Evolutionary conservation across 2,888 invertebrate species (phyloP), one percentile per base, ranked within the genome.

Genomic region (Ashinkailepas kermadecensis): DNA sequence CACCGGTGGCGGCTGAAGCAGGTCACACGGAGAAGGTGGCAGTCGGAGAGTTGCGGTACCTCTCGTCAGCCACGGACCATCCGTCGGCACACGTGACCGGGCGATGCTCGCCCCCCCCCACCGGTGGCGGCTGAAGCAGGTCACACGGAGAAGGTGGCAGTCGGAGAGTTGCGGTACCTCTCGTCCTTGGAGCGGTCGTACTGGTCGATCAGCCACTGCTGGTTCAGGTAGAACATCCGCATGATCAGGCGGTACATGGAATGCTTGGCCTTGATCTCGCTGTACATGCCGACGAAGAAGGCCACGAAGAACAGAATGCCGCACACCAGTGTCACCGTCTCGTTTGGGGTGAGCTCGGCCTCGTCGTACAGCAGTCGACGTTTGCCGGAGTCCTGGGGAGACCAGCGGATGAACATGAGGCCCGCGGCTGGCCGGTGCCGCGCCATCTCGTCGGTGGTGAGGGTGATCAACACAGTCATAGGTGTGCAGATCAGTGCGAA

Each of bases 201-300:
- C 65, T 84, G 82, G 18, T 83, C 83, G 65, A 84, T 84, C 78
- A 88, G 87, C 88, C 88, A 89, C 82, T 88, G 88, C 82, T 89
- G 89, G 84, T 89, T 89, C 81, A 86, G 83, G 81, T 86, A 85
- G 25, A 87, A 83, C 82, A 87, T 89, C 82, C 87, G 88, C 82
- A 87, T 85, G 83, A 88, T 86, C 78, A 89, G 86, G 83, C 88
- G 87, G 84, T 89, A 89, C 39, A 89, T 85, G 1, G 89, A 89
- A 84, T 88, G 87, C 57, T 87, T 86, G 10, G 89, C 89, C 85
- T 89, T 90, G 70, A 90, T 89, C 86, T 90, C 89, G 25, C 89
- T 89, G 83, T 90, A 89, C 87, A 90, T 89, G 80, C 90, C 90
- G 56, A 89, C 86, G 85, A 90, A 90, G 85, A 90, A 90, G 15